Percentiles rank a stretch among this genome's conserved stretches.
Conservation (phyloP, 2,888 invertebrate species). For the Amphimallon solstitiale region DNA sequence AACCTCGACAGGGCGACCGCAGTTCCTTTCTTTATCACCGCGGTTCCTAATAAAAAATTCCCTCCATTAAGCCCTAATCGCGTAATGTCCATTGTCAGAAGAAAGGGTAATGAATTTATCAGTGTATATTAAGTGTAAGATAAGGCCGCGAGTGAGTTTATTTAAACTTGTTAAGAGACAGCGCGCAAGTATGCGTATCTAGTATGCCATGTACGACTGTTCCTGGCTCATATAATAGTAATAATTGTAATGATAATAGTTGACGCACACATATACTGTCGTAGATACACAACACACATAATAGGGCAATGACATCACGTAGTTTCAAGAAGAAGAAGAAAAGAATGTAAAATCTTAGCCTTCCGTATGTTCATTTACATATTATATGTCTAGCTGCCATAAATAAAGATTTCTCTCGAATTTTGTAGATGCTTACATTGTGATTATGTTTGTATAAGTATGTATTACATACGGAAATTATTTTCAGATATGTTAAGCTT, state of each 20-base stretch:
- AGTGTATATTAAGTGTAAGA: constrained; percentile 28
- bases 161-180: constrained; percentile 18
- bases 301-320: constrained; percentile 24
- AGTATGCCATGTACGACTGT: not conserved
- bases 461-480: too few relatives aligned
- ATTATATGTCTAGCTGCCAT: too few relatives aligned
- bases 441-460: too few relatives aligned
- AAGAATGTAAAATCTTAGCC: not conserved
- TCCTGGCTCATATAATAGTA: not conserved
- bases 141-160: constrained; percentile 20
- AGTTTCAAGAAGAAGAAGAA: constrained; percentile 10
- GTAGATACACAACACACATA: not conserved
- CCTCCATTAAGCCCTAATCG: constrained; percentile 33
- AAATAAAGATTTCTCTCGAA: too few relatives aligned
- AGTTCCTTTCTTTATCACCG: constrained; percentile 23
- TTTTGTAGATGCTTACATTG: too few relatives aligned
- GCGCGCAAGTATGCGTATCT: not conserved
- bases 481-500: too few relatives aligned
- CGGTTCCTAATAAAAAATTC: constrained; percentile 34
- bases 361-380: too few relatives aligned
- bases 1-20: not conserved
- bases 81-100: constrained; percentile 23
- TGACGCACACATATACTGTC: not conserved
- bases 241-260: constrained; percentile 17
- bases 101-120: constrained; percentile 33